Evolutionary conservation across 2,113 vertebrate genomes (phyloP).

Genomic region (Pavo muticus): DNA sequence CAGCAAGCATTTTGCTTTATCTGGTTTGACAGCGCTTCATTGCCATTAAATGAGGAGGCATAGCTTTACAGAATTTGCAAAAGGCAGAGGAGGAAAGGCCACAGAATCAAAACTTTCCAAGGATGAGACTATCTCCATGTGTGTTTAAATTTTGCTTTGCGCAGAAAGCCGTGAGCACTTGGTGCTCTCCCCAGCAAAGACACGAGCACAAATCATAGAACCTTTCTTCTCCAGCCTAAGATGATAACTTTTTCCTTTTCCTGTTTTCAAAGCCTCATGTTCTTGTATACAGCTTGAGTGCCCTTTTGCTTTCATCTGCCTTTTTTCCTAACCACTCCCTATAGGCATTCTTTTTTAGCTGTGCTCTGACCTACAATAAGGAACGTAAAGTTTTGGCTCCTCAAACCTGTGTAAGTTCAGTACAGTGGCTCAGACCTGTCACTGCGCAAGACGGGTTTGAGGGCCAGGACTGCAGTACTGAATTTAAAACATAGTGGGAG

Average conservation of each 20-base stretch:
- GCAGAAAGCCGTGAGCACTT: background rate
- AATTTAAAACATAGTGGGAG: conserved; percentile 52
- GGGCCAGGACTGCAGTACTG: conserved; percentile 19
- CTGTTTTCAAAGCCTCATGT: background rate
- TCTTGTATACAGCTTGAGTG: background rate
- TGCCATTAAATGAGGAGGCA: conserved; percentile 23
- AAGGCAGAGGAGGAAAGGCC: background rate
- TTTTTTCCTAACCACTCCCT: background rate
- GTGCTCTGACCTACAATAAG: background rate
- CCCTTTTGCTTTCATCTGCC: conserved; percentile 1
- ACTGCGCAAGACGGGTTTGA: background rate
- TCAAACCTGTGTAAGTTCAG: background rate
- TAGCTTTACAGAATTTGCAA: background rate
- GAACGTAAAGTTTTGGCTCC: background rate
- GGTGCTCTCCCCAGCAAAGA: background rate
- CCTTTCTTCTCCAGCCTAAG: background rate
- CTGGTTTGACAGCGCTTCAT: conserved; percentile 1
- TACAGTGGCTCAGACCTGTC: conserved; percentile 2
- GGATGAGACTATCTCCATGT: background rate
- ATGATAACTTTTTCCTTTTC: background rate
- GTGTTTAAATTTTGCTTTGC: background rate
- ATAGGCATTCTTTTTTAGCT: background rate
- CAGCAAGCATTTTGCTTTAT: conserved; percentile 57
- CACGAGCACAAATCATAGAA: background rate
- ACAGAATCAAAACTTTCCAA: background rate